Percentiles rank a stretch among this genome's conserved stretches.
phyloP scores from a whole-genome alignment of 2,797 vertebrate species.

The Squalus acanthias region DNA sequence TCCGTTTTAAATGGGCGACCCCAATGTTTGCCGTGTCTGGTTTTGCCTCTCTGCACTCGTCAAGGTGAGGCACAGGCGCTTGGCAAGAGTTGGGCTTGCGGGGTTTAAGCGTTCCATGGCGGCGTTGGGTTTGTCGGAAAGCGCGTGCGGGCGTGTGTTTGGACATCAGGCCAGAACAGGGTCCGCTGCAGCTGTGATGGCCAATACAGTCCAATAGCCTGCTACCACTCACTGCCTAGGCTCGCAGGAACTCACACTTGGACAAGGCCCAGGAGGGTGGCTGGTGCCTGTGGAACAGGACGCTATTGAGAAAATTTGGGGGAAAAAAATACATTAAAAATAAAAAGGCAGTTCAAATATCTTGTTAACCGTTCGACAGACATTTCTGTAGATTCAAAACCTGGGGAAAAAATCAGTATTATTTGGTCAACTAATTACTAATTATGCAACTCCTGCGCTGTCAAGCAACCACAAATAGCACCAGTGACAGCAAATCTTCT shows the following conservation, averaged over 20 bases:
- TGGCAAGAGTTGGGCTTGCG: not conserved
- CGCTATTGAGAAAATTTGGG: not conserved
- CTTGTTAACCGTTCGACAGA: not conserved
- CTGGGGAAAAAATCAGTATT: not conserved
- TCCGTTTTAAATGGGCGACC: no score
- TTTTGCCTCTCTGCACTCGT: not conserved
- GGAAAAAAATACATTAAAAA: not conserved
- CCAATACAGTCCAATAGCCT: not conserved
- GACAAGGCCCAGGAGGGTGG: no score
- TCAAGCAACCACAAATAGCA: not conserved
- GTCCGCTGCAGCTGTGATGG: no score
- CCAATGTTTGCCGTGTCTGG: not conserved
- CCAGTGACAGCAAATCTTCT: not conserved
- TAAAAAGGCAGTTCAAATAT: not conserved
- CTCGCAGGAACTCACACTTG: not conserved
- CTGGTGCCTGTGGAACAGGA: no score
- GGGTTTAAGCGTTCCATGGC: no score
- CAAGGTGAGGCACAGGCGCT: not conserved
- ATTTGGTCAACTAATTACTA: conserved; percentile 21
- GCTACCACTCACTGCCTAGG: not conserved
- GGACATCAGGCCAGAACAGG: no score
- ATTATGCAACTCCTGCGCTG: not conserved
- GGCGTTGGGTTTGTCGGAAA: not conserved
- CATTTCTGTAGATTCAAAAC: not conserved
- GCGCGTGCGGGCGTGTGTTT: not conserved